Evolutionary conservation across 2,888 invertebrate species (phyloP), one percentile per base, ranked within the genome.

Genomic region (Oxyteleia sp.): DNA sequence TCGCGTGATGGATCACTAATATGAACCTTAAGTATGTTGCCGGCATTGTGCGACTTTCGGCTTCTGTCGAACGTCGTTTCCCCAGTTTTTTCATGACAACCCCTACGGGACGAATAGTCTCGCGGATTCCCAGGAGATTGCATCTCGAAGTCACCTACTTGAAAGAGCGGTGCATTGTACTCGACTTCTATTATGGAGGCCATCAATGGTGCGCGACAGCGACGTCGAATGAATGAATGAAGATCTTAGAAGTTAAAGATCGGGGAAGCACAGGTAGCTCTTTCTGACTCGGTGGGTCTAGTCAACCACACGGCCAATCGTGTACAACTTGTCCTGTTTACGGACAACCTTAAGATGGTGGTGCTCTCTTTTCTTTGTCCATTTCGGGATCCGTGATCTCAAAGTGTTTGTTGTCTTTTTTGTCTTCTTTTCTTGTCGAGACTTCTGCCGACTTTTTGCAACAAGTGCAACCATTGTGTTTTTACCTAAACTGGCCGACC

Each of bases 101-200:
- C 26, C 41, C 57, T 59, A 66, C 35, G 68, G 64, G 72, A 82
- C 20, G 82, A 68, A 75, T 83, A 72, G 78, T 82, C 29, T 90
- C 90, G 91, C 92, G 90, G 90, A 92, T 92, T 92, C 92, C 92
- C 92, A 92, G 91, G 92, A 89, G 92, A 92, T 92, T 91, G 90
- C 90, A 92, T 92, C 92, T 91, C 89, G 51, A 29, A 74, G 78
- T 84, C 55, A 49, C 57, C 66, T 64, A 55, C 57, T 72, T 75
- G 41, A 45, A 61, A 26, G 64, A 66, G 41, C 38, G 15, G 8
- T 18, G 69, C 76, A 87, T 90, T 86, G 88, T 87, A 63, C 71
- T 10, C 16, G 35, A 45, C 15, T 29, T 38, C 76, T 61, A 69
- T 80, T 71, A 81, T 81, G 81, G 26, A 41, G 49, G 63, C 87